A percentile compares a stretch with the other conserved stretches of the same genome.
Conservation (phyloP, 2,113 vertebrate species). For the Microtus richardsoni region DNA sequence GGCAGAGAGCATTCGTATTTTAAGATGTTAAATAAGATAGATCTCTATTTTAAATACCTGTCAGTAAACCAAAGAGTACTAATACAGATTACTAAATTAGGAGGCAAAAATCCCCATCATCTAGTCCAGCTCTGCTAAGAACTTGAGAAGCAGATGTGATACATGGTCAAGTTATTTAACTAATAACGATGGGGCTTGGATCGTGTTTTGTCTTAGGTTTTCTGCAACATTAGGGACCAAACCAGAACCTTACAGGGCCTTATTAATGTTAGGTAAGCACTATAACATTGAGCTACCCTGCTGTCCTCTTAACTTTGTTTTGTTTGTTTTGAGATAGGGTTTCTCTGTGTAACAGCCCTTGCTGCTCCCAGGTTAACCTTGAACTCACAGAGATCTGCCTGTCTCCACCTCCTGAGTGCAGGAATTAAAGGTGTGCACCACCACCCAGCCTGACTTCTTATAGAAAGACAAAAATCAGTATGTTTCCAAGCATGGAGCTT, state of each 20-base stretch:
- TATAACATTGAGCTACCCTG: neutral
- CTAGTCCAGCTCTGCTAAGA: neutral
- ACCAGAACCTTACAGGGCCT: neutral
- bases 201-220: neutral
- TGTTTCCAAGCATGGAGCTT: constrained; percentile 17
- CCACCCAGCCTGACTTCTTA: neutral
- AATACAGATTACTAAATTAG: neutral
- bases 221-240: neutral
- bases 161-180: neutral
- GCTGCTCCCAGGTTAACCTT: too few species aligned
- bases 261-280: neutral
- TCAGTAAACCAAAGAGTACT: constrained; percentile 5
- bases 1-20: neutral
- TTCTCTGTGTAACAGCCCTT: too few species aligned
- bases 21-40: neutral
- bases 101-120: neutral
- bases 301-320: too few species aligned
- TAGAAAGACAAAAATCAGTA: constrained; percentile 28
- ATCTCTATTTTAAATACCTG: constrained; percentile 30
- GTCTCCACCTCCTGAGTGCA: too few species aligned
- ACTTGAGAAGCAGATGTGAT: neutral
- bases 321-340: too few species aligned
- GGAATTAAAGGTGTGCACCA: too few species aligned
- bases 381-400: too few species aligned
- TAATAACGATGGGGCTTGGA: neutral